A percentile compares a stretch with the other conserved stretches of the same genome.
These are phyloP conservation scores for Danionella dracula DNA, from an alignment of 2,797 vertebrate genomes.

Conservation along the genomic window DNA sequence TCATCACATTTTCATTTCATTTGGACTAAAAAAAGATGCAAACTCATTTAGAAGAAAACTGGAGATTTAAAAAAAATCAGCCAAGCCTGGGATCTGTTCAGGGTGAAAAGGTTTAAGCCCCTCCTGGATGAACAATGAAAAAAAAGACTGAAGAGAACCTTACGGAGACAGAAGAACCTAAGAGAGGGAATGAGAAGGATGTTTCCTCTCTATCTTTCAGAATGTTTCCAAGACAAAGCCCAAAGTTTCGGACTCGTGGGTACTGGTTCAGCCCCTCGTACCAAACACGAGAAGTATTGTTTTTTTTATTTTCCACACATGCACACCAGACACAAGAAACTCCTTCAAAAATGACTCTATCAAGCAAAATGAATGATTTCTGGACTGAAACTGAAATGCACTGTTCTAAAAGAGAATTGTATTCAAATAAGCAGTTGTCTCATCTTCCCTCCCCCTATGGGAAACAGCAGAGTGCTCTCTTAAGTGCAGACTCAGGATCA, in stretches of 20 bases:
- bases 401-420: constrained; percentile 38
- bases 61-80: background rate
- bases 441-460: constrained; percentile 3
- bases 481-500: constrained; percentile 38
- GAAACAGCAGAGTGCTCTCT: constrained; percentile 20
- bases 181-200: background rate
- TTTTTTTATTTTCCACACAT: constrained; percentile 17
- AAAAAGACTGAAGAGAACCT: constrained; percentile 26
- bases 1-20: constrained; percentile 33
- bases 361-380: constrained; percentile 36
- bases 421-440: constrained; percentile 23
- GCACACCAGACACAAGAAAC: constrained; percentile 17
- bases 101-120: background rate
- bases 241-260: constrained; percentile 40
- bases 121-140: constrained; percentile 10
- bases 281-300: constrained; percentile 44
- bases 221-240: constrained; percentile 44
- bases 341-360: constrained; percentile 21
- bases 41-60: background rate
- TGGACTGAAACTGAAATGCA: constrained; percentile 40
- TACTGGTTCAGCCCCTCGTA: constrained; percentile 28
- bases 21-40: constrained; percentile 6
- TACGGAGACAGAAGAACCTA: constrained; percentile 21
- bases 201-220: constrained; percentile 29
- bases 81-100: constrained; percentile 10